A percentile compares a stretch with the other conserved stretches of the same genome.
Evolutionary conservation across 2,888 invertebrate species (phyloP).

Genomic region (Lasioglossum pauxillum): DNA sequence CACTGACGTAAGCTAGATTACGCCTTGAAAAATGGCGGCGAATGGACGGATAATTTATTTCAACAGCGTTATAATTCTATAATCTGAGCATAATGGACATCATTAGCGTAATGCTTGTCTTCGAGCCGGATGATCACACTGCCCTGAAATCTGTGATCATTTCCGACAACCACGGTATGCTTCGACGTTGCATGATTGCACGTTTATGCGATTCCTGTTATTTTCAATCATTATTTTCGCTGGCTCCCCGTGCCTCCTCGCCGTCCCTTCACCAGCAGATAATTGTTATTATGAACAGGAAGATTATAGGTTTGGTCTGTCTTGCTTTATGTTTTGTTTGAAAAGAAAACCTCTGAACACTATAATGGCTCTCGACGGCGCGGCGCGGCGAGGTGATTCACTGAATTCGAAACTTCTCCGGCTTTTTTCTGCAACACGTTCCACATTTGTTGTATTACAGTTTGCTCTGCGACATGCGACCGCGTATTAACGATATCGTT

Average conservation of each 20-base stretch:
- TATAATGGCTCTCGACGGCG: slow-evolving; percentile 32
- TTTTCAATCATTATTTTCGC: slow-evolving; percentile 81
- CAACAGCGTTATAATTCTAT: slow-evolving; percentile 81
- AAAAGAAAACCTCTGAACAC: slow-evolving; percentile 48
- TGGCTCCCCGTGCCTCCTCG: slow-evolving; percentile 59
- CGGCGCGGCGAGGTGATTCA: slow-evolving; percentile 32
- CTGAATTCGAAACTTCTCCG: slow-evolving; percentile 18
- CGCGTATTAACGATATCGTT: neutral
- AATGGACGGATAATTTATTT: slow-evolving; percentile 77
- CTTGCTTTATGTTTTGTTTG: slow-evolving; percentile 65
- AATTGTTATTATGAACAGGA: slow-evolving; percentile 77
- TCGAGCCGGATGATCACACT: slow-evolving; percentile 76
- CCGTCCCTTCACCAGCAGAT: slow-evolving; percentile 68
- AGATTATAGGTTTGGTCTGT: slow-evolving; percentile 72
- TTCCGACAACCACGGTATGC: slow-evolving; percentile 70
- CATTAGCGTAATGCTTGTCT: slow-evolving; percentile 83
- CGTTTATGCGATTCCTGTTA: slow-evolving; percentile 83
- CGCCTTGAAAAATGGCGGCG: slow-evolving; percentile 46
- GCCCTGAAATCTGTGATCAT: slow-evolving; percentile 74
- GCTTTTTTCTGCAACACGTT: neutral
- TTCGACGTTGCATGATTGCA: slow-evolving; percentile 78
- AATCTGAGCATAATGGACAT: slow-evolving; percentile 80
- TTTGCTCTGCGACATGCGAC: neutral
- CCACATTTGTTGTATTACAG: neutral
- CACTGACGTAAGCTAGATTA: slow-evolving; percentile 18